Percentiles rank a stretch among this genome's conserved stretches.
Evolutionary conservation across 2,888 invertebrate species (phyloP).

Genomic region (Pterobdella sp.): DNA sequence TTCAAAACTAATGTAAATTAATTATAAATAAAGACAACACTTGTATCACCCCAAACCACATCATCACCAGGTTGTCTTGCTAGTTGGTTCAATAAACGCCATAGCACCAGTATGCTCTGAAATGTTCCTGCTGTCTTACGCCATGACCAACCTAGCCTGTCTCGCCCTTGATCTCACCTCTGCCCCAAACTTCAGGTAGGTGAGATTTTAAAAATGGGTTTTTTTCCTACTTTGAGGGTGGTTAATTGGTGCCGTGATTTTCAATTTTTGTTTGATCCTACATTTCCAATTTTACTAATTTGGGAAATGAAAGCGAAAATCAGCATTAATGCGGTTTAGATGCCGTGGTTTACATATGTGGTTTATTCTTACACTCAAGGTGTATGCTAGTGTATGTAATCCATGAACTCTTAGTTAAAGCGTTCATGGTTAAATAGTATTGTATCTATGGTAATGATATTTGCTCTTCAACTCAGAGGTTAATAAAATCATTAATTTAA

Average conservation of each 20-base stretch:
- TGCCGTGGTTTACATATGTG: too few species aligned
- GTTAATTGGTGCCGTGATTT: not conserved
- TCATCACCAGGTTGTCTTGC: constrained; percentile 61
- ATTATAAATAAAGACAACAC: not conserved
- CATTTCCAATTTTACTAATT: not conserved
- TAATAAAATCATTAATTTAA: too few species aligned
- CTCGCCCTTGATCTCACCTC: constrained; percentile 89
- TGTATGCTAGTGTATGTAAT: too few species aligned
- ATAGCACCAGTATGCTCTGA: constrained; percentile 95
- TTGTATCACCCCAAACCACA: not conserved
- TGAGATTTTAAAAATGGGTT: not conserved
- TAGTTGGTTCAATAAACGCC: constrained; percentile 84
- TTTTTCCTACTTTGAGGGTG: not conserved
- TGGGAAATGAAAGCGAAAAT: too few species aligned
- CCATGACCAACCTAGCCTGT: constrained; percentile 91
- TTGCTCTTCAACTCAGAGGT: too few species aligned
- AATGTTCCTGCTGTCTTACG: constrained; percentile 87
- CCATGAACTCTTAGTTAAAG: too few species aligned
- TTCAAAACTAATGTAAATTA: too few species aligned
- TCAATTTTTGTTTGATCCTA: not conserved
- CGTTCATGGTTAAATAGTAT: too few species aligned
- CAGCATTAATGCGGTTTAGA: too few species aligned
- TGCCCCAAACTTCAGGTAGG: constrained; percentile 92
- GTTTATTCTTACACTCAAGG: too few species aligned
- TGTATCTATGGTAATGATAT: too few species aligned